These are phyloP conservation scores for Chromobotia macracanthus DNA, from an alignment of 2,797 vertebrate genomes.

Conservation along the genomic window DNA sequence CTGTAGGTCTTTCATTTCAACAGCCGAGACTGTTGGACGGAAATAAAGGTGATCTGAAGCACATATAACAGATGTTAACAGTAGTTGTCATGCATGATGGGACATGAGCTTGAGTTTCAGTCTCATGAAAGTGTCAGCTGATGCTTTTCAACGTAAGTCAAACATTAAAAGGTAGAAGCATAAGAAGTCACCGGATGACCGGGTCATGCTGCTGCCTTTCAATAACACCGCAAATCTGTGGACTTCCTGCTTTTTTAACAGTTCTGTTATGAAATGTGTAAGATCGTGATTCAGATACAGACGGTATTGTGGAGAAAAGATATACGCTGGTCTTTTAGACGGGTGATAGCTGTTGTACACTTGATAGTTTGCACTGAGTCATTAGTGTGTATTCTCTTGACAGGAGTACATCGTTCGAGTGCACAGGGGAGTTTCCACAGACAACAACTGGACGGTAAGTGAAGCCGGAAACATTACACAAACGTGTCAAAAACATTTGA, in stretches of 20 bases:
- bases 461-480: not conserved
- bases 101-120: not conserved
- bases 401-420: constrained; percentile 97
- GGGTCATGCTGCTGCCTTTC: not conserved
- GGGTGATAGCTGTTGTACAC: too few species aligned
- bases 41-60: not conserved
- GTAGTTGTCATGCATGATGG: not conserved
- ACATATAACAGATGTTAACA: not conserved
- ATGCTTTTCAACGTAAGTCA: constrained; percentile 22
- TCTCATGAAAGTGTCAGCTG: constrained; percentile 12
- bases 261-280: not conserved
- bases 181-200: not conserved
- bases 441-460: constrained; percentile 96
- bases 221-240: not conserved
- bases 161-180: constrained; percentile 32
- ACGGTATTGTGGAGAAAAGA: not conserved
- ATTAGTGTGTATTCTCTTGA: constrained; percentile 8
- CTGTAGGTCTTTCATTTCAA: too few species aligned
- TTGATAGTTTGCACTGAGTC: too few species aligned
- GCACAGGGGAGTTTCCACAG: constrained; percentile 91
- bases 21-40: not conserved
- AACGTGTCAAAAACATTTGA: not conserved
- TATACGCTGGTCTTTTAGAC: too few species aligned
- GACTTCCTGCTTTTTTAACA: constrained; percentile 10
- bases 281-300: not conserved